Base-by-base conservation (phyloP, 2,888 invertebrate species). In the Shargacucullia verbasci region DNA sequence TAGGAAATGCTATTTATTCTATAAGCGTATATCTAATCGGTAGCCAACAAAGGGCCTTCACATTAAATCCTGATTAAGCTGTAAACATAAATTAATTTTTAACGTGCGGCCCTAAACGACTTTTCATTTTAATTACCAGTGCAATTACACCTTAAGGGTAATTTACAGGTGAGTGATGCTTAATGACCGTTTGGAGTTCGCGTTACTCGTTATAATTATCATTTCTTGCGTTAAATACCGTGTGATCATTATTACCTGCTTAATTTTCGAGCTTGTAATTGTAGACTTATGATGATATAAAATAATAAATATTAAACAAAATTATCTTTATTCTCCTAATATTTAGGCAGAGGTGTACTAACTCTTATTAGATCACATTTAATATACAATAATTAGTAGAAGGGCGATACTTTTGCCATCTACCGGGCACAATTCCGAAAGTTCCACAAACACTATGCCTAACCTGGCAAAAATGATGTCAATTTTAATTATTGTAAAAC, bases 81-180 rank as follows among this genome's bases (percentile, higher is more conserved):
- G 13, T 34, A 45, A 52, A 11, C 44, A 60, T 76, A 70, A 59
- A 74, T 74, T 62, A 70, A 0, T 74, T 73, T 68, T 68, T 68
- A 73, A 65, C 72, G 53, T 59, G 52, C 38, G 45, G 1, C 48
- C 46, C 45, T 64, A 76, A 79, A 64, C 73, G 74, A 69, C 69
- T 62, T 69, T 73, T 73, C 66, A 73, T 75, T 73, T 72, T 72
- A 81, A 79, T 78, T 66, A 75, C 72, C 48, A 47, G 44, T 69
- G 66, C 80, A 80, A 81, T 80, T 76, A 78, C 59, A 70, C 70
- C 55, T 71, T 71, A 65, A 65, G 70, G 62, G 72, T 65, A 67
- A 78, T 74, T 74, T 70, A 76, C 29, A 50, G 58, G 67, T 69
- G 73, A 75, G 72, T 68, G 67, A 67, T 72, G 59, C 70, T 69